Evolutionary conservation across 2,888 invertebrate species (phyloP), one percentile per base, ranked within the genome.

Genomic region (Crocallis elinguaria): DNA sequence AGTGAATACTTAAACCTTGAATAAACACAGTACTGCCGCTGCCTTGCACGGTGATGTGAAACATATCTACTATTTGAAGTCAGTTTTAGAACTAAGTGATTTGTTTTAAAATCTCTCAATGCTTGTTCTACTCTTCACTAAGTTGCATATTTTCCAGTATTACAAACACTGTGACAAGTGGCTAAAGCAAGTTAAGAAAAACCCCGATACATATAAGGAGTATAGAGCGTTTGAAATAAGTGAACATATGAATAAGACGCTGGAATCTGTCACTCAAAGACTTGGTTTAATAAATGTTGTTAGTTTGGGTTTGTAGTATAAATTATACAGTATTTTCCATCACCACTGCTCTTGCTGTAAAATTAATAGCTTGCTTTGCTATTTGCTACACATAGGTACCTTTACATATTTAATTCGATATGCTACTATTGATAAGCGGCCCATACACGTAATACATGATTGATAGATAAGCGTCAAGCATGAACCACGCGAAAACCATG

Each of bases 111-210:
- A 32, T 41, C 41, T 57, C 50, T 69, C 51, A 63, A 45, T 54
- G 76, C 73, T 79, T 75, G 49, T 49, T 58, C 68, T 74, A 69
- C n/a, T n/a, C n/a, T n/a, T n/a, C 62, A 74, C 60, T 77, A n/a
- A 69, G 75, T 81, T 81, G 75, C 77, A 70, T 75, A 75, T 80
- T 93, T 93, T 74, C 48, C 87, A 96, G 95, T 96, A 96, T 92
- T 96, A 96, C 89, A 95, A 95, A 91, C 89, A 93, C 66, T 96
- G 96, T 89, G 86, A 92, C 69, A 93, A 92, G 77, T 96, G 96
- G 95, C 90, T 87, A 81, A 86, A 83, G 72, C 93, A 94, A 83
- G 94, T 96, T 61, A 93, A 95, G 80, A 93, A 93, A 77, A 95
- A 95, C 86, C 92, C 93, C 49, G 83, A 86, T 48, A 92, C 94